phyloP scores from a whole-genome alignment of 1,140 invertebrate genomes.

The Drosophila aff. region DNA sequence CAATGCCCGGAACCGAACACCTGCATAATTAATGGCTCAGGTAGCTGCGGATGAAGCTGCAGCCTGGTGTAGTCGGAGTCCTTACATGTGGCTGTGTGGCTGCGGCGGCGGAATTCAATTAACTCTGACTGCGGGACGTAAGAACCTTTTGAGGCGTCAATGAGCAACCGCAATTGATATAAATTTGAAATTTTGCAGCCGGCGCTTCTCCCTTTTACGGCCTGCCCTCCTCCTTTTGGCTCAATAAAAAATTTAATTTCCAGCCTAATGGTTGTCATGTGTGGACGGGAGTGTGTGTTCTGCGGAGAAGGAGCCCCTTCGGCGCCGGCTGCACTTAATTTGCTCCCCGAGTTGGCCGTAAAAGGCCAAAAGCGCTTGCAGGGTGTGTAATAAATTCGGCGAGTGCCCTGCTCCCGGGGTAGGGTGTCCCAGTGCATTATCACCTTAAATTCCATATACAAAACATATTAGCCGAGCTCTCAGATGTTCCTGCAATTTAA shows the following conservation, averaged over 20 bases:
- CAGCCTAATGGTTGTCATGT: constrained; percentile 73
- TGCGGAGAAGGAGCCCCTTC: constrained; percentile 7
- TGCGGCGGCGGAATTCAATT: constrained; percentile 42
- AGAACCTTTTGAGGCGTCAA: constrained; percentile 33
- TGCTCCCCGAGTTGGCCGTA: constrained; percentile 64
- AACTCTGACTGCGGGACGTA: constrained; percentile 21
- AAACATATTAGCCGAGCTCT: neutral
- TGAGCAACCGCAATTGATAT: constrained; percentile 57
- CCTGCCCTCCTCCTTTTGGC: constrained; percentile 1
- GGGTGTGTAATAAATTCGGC: constrained; percentile 52
- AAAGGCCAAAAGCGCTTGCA: constrained; percentile 53
- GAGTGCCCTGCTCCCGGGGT: constrained; percentile 9
- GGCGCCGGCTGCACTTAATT: constrained; percentile 74
- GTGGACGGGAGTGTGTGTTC: constrained; percentile 34
- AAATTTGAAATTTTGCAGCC: constrained; percentile 54
- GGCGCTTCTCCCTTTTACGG: constrained; percentile 14
- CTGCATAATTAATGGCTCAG: constrained; percentile 37
- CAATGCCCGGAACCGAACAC: constrained; percentile 4
- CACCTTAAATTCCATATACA: neutral
- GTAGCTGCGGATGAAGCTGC: neutral
- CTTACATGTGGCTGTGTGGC: neutral
- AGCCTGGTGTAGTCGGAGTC: neutral
- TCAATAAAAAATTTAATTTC: constrained; percentile 75
- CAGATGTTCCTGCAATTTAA: neutral
- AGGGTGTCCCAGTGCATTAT: neutral